These are phyloP conservation scores for Himalopsyche phryganea DNA, from an alignment of 1,140 invertebrate genomes.

Conservation along the genomic window DNA sequence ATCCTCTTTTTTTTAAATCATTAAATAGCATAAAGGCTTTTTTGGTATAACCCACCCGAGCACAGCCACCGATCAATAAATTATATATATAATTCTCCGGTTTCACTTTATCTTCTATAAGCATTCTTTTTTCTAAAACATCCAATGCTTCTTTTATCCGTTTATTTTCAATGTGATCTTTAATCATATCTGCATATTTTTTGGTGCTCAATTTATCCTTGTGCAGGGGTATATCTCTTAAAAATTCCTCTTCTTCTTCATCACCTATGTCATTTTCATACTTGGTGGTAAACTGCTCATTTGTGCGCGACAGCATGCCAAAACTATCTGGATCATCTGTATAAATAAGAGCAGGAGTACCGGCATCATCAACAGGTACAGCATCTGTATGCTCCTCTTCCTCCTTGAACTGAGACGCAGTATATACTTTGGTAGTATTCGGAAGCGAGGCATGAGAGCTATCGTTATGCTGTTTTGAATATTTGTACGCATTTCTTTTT, in stretches of 20 bases:
- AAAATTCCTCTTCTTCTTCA: slow-evolving; percentile 53
- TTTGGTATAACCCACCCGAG: slow-evolving; percentile 74
- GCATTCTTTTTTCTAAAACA: slow-evolving; percentile 69
- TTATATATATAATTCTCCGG: slow-evolving; percentile 77
- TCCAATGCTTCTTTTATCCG: slow-evolving; percentile 70
- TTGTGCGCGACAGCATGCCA: slow-evolving; percentile 40
- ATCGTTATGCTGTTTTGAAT: too few relatives aligned
- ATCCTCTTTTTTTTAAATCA: slow-evolving; percentile 71
- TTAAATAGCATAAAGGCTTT: slow-evolving; percentile 81
- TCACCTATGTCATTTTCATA: slow-evolving; percentile 51
- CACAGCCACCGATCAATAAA: slow-evolving; percentile 75
- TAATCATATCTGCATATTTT: slow-evolving; percentile 67
- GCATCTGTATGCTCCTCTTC: too few relatives aligned
- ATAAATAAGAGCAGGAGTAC: background rate
- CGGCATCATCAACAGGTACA: background rate
- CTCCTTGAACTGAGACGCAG: too few relatives aligned
- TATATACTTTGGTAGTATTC: too few relatives aligned
- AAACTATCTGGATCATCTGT: slow-evolving; percentile 53
- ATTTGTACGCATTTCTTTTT: too few relatives aligned
- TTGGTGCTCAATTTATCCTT: slow-evolving; percentile 52
- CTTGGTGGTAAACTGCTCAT: slow-evolving; percentile 27
- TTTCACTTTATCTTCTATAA: slow-evolving; percentile 71
- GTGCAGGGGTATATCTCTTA: slow-evolving; percentile 44
- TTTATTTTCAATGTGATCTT: slow-evolving; percentile 58
- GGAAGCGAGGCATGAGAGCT: too few relatives aligned